Evolutionary conservation across 2,797 vertebrate genomes (phyloP).

Genomic region (Poecile montanus): DNA sequence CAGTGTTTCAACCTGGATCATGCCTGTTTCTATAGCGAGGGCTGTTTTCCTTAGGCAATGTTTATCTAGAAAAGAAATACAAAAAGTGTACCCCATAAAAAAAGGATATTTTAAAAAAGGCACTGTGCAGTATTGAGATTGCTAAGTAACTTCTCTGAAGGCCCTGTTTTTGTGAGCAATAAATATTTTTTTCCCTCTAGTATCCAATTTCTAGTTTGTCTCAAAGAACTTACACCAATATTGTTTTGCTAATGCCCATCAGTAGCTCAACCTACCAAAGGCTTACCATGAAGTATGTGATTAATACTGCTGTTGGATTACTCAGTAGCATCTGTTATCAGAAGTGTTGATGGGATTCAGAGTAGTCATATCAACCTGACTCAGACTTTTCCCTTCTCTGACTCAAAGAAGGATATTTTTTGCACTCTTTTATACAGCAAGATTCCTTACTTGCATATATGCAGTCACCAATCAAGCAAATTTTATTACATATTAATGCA

Average conservation of each 20-base stretch:
- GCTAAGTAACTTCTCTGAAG: background rate
- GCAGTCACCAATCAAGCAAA: background rate
- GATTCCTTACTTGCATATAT: background rate
- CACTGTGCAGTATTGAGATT: background rate
- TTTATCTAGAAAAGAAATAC: background rate
- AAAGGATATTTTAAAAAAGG: background rate
- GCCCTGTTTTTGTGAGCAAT: background rate
- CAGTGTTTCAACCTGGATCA: fast-evolving
- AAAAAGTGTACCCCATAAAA: background rate
- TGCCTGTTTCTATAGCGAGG: background rate
- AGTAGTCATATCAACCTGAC: background rate
- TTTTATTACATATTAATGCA: background rate
- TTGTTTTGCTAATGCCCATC: background rate
- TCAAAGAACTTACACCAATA: background rate
- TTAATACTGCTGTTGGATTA: background rate
- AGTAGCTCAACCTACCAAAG: background rate
- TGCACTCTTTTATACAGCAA: background rate
- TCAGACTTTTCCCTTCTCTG: background rate
- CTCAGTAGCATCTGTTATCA: background rate
- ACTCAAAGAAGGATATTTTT: background rate
- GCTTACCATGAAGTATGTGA: background rate
- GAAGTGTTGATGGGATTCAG: background rate
- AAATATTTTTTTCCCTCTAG: background rate
- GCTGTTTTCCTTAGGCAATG: background rate
- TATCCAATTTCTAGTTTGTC: background rate